Evolutionary conservation across 1,140 invertebrate species (phyloP).

Genomic region (Ceratina calcarata): DNA sequence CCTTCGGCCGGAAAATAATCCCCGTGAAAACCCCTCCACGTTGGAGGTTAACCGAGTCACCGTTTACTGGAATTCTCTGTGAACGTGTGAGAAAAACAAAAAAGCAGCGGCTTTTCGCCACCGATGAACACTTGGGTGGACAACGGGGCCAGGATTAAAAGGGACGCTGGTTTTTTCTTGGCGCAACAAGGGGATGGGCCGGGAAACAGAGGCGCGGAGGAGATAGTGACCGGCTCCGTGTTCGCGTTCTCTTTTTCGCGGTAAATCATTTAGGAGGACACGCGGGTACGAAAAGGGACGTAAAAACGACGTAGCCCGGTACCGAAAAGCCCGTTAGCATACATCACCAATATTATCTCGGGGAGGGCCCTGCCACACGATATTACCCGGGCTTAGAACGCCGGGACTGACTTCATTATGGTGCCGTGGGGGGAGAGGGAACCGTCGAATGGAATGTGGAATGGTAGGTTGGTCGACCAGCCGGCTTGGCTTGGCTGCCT

Average conservation of each 20-base stretch:
- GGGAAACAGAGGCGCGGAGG: neutral
- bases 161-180: constrained; percentile 61
- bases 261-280: constrained; percentile 74
- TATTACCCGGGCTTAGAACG: constrained; percentile 78
- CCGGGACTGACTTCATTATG: constrained; percentile 78
- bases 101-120: constrained; percentile 29
- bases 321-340: constrained; percentile 76
- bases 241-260: constrained; percentile 52
- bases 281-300: constrained; percentile 62
- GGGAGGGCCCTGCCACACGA: constrained; percentile 68
- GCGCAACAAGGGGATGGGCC: neutral
- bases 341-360: constrained; percentile 79
- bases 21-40: neutral
- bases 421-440: constrained; percentile 60
- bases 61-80: constrained; percentile 53
- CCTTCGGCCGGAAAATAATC: neutral
- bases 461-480: constrained; percentile 69
- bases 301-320: constrained; percentile 62
- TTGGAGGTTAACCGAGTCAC: constrained; percentile 44
- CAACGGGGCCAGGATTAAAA: constrained; percentile 65
- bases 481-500: constrained; percentile 42
- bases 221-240: constrained; percentile 41
- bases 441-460: constrained; percentile 76
- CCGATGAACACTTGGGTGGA: constrained; percentile 23
- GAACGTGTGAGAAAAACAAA: constrained; percentile 47